Evolutionary conservation across 2,113 vertebrate genomes (phyloP), one percentile per base, ranked within the genome.

Genomic region (Chrysochloris asiatica): DNA sequence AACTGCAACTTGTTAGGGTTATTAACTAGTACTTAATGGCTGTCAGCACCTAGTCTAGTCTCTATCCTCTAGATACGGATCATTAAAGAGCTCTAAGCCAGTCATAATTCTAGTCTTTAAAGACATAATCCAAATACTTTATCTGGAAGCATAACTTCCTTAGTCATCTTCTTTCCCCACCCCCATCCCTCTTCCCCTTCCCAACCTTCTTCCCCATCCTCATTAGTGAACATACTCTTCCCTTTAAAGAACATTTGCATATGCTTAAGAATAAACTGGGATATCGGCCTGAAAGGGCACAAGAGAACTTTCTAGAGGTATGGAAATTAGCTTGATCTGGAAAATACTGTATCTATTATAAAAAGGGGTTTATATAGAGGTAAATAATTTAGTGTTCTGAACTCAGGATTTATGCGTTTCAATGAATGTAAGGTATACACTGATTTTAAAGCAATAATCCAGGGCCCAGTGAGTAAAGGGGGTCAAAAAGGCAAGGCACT

Each of bases 11-110:
- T 96, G 87, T 6, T 75, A 86, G 77, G 95, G 95, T 94, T 97
- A 97, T 50, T 30, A 89, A 95, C 97, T 97, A 97, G 97, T 89
- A 93, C 52, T 93, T 65, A 94, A 61, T n/a, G 95, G 94, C 95
- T 96, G 89, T 96, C 90, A 65, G 90, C 13, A 0, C 77, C 94
- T 94, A 78, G 88, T 19, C 88, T 63, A 84, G 93, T 95, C 94
- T 63, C 69, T 38, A 14, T 2, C 38, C 65, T 45, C 50, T 1
- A 30, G 48, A 43, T 36, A 36, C 0, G 45, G 8, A 36, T 24
- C 67, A n/a, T 79, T 8, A 5, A 50, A 24, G 50, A 72, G 72
- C 16, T 61, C 11, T 43, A 6, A 28, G 59, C n/a, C 36, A 13
- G 10, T 24, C 75, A 71, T 7, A 43, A 52, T 4, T 86, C 41